These are phyloP conservation scores for Symphodus melops DNA, from an alignment of 2,113 vertebrate species.

Conservation along the genomic window DNA sequence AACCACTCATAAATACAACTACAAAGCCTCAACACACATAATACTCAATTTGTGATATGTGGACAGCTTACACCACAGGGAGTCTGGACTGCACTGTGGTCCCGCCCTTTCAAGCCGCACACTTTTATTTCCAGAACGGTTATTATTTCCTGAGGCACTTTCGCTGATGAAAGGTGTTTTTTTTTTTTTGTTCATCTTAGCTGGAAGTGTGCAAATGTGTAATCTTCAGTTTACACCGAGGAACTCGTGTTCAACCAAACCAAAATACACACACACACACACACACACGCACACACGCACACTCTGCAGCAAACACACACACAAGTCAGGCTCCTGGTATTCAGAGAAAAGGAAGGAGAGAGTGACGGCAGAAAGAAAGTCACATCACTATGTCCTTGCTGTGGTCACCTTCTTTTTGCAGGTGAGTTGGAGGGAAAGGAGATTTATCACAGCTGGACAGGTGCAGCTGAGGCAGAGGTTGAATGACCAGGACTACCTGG, in stretches of 20 bases:
- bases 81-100: conserved; percentile 13
- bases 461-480: conserved; percentile 36
- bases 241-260: conserved; percentile 20
- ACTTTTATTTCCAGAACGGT: conserved; percentile 43
- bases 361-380: conserved; percentile 18
- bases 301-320: conserved; percentile 20
- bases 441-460: conserved; percentile 65
- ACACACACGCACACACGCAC: too few species aligned
- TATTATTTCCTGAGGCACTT: conserved; percentile 52
- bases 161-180: conserved; percentile 18
- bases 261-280: conserved; percentile 1
- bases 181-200: conserved; percentile 25
- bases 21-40: conserved; percentile 25
- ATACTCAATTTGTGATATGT: conserved; percentile 37
- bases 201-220: conserved; percentile 12
- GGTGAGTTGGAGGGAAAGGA: conserved; percentile 23
- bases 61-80: conserved; percentile 35
- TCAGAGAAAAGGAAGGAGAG: not conserved
- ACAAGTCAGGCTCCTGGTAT: conserved; percentile 33
- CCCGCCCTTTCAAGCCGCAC: conserved; percentile 34
- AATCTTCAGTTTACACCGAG: conserved; percentile 32
- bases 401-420: conserved; percentile 50
- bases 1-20: conserved; percentile 44
- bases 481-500: conserved; percentile 30
- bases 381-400: conserved; percentile 39